These are phyloP conservation scores for Chrysocyon brachyurus DNA, from an alignment of 2,797 vertebrate species.

Conservation along the genomic window DNA sequence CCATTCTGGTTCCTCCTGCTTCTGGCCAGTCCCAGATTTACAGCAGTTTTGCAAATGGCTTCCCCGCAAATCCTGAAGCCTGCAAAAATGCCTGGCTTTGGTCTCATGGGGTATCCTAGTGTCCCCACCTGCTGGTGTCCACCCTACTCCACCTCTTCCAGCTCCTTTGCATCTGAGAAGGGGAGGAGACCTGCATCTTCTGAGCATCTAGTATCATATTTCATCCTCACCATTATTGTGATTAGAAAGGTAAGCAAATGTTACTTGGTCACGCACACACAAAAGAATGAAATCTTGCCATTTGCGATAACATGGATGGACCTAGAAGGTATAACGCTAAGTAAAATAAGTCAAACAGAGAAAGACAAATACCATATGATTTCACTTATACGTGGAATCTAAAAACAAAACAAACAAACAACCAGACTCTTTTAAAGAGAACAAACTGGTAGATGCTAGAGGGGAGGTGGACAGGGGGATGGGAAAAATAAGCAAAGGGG, in stretches of 20 bases:
- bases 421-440: neutral
- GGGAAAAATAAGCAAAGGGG: neutral
- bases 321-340: neutral
- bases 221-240: neutral
- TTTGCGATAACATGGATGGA: neutral
- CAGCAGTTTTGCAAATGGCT: neutral
- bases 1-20: neutral
- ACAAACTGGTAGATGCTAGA: neutral
- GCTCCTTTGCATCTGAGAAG: neutral
- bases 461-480: neutral
- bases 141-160: neutral
- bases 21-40: neutral
- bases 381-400: neutral
- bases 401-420: neutral
- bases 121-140: rapidly evolving
- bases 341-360: neutral
- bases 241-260: constrained; percentile 4
- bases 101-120: neutral
- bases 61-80: neutral
- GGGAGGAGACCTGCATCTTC: neutral
- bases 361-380: neutral
- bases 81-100: neutral
- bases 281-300: neutral
- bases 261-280: neutral
- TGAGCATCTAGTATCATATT: neutral